Conservation (phyloP, 2,888 invertebrate species). For the Agrochola circellaris region DNA sequence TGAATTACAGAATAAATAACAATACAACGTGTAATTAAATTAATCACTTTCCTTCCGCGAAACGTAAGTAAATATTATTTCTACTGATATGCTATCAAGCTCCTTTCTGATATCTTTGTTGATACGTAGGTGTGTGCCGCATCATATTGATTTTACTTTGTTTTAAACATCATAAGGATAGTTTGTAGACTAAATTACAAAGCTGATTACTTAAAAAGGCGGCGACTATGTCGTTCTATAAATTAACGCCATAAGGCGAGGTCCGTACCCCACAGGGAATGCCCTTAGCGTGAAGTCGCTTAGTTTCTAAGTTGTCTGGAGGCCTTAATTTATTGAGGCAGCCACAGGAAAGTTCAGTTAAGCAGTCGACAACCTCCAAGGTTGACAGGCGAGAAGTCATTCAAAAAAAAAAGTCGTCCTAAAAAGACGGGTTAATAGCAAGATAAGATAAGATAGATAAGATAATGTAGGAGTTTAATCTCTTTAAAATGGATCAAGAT, state of each 20-base stretch:
- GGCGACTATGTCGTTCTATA: not conserved
- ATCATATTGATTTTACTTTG: constrained; percentile 11
- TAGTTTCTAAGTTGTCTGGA: no score
- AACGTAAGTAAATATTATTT: constrained; percentile 31
- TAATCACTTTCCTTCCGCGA: constrained; percentile 34
- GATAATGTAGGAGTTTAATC: not conserved
- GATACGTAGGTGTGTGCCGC: not conserved
- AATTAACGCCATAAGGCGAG: not conserved
- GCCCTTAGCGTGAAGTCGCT: no score
- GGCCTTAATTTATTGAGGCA: no score
- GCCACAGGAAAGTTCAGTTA: no score
- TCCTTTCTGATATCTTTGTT: constrained; percentile 35
- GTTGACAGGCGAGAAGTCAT: no score
- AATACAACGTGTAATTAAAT: constrained; percentile 11
- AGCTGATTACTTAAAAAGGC: not conserved
- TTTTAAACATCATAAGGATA: not conserved
- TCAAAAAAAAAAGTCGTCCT: no score
- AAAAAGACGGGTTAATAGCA: not conserved
- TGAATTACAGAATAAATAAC: constrained; percentile 17
- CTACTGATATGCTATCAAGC: constrained; percentile 41
- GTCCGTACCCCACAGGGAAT: no score
- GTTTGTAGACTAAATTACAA: constrained; percentile 8
- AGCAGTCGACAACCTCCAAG: no score
- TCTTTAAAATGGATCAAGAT: constrained; percentile 5
- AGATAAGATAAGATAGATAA: constrained; percentile 43